Percentiles rank a stretch among this genome's conserved stretches.
phyloP scores from a whole-genome alignment of 2,113 vertebrate genomes.

The Archilochus colubris region DNA sequence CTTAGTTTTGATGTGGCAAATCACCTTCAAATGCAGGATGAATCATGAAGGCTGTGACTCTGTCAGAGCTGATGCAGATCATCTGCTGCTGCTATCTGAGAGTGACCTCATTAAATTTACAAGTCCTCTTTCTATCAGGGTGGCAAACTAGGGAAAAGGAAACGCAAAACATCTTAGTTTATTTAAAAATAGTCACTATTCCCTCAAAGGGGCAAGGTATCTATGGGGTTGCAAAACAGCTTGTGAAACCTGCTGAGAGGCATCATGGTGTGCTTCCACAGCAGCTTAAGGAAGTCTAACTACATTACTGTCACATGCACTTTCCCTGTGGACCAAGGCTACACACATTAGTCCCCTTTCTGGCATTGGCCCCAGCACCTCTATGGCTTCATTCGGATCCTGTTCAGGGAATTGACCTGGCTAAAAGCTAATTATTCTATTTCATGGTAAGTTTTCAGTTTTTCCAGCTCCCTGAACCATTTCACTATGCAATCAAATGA shows the following conservation, averaged over 20 bases:
- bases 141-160: not conserved
- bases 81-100: not conserved
- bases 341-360: not conserved
- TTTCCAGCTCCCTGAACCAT: constrained; percentile 9
- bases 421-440: constrained; percentile 35
- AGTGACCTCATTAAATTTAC: not conserved
- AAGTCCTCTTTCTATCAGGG: not conserved
- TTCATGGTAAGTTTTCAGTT: constrained; percentile 23
- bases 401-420: not conserved
- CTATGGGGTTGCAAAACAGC: not conserved
- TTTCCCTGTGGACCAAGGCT: not conserved
- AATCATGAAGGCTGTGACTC: not conserved
- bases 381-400: not conserved
- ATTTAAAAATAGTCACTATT: not conserved
- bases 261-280: not conserved
- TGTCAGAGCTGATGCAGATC: not conserved
- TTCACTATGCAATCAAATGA: not conserved
- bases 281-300: not conserved
- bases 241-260: not conserved
- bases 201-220: not conserved
- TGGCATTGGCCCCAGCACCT: not conserved
- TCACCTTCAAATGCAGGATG: not conserved
- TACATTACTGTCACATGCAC: not conserved
- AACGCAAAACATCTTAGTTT: not conserved
- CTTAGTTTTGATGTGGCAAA: constrained; percentile 1